Evolutionary conservation across 2,113 vertebrate genomes (phyloP), one percentile per base, ranked within the genome.

Genomic region (Mesocricetus auratus): DNA sequence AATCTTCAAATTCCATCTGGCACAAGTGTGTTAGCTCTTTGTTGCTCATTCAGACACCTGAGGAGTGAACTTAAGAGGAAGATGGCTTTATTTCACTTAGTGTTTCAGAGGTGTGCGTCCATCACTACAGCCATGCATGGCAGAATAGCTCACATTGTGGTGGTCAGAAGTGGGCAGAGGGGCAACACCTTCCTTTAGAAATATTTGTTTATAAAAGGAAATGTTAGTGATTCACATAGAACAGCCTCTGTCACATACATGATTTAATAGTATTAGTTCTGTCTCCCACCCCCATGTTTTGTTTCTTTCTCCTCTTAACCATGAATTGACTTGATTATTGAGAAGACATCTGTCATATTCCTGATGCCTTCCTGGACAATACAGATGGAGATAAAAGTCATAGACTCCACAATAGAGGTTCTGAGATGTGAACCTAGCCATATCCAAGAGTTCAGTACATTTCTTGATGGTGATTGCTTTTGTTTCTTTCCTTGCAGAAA

Each of bases 401-500:
- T 1, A 86, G 86, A 33, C 39, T 58, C 9, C 12, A 0, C 36
- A 13, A 11, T 12, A 0, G 56, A 45, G 10, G 50, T 0, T 0
- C 39, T n/a, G 22, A 58, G 68, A 21, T 73, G 10, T 50, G 33
- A 78, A 74, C 11, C 31, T 45, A 4, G 33, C 47, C 77, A 17
- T 19, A 50, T 4, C 16, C 2, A 75, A 74, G 36, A 58, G 16
- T 33, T 68, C 21, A 31, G 15, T 60, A 60, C 36, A 68, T 17
- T 56, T 91, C 26, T 89, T 68, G 12, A 22, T 68, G 56, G 83
- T 42, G 22, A 82, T 78, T 81, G 64, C 6, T 15, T 87, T 96
- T 62, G 42, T 29, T 97, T 97, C 33, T 71, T 89, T 97, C 31
- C 73, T 79, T 93, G 4, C 98, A 99, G 99, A 99, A 93, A 99